Evolutionary conservation across 2,797 vertebrate species (phyloP).

Genomic region (Fistularia tabacaria): DNA sequence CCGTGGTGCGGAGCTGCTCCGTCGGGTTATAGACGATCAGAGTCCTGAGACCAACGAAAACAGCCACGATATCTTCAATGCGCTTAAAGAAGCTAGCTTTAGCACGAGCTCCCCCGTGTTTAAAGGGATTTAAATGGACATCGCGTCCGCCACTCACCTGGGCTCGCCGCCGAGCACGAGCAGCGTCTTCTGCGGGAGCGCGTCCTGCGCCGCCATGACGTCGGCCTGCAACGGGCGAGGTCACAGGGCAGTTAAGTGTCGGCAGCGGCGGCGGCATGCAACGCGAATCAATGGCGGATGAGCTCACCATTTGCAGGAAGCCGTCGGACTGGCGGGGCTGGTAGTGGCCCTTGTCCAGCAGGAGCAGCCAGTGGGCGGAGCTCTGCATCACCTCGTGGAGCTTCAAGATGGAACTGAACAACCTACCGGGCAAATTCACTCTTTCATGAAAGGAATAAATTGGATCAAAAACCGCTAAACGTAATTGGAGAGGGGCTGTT

Average conservation of each 20-base stretch:
- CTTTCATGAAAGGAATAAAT: too few species aligned
- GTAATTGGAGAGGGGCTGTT: too few species aligned
- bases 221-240: constrained; percentile 72
- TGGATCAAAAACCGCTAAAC: too few species aligned
- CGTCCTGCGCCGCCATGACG: constrained; percentile 76
- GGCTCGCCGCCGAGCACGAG: constrained; percentile 73
- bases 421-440: constrained; percentile 62
- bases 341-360: constrained; percentile 82
- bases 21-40: constrained; percentile 82
- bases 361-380: constrained; percentile 83
- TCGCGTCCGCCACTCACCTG: constrained; percentile 75
- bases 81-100: too few species aligned
- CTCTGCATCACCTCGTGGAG: constrained; percentile 82
- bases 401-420: constrained; percentile 83
- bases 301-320: constrained; percentile 82
- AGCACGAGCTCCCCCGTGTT: too few species aligned
- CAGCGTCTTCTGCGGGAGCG: constrained; percentile 77
- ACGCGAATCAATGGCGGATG: background rate
- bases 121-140: too few species aligned
- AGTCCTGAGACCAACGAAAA: constrained; percentile 66
- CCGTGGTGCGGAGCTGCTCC: constrained; percentile 77
- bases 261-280: background rate
- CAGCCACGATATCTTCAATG: too few species aligned
- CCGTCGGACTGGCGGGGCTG: constrained; percentile 68
- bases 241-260: too few species aligned